These are phyloP conservation scores for Thamnophis sirtalis DNA, from an alignment of 2,113 vertebrate species.

Conservation along the genomic window DNA sequence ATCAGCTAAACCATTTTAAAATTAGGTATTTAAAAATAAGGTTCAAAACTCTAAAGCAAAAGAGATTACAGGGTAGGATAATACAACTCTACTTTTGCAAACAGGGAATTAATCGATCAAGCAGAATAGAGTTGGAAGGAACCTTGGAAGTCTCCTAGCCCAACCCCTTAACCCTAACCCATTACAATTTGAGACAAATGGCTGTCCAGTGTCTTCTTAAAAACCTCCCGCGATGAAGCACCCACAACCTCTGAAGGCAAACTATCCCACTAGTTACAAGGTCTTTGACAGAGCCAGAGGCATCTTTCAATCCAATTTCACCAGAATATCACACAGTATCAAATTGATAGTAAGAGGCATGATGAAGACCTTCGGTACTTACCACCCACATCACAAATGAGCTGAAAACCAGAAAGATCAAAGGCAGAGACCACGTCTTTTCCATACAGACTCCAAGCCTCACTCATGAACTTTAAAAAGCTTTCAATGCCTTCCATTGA, in stretches of 20 bases:
- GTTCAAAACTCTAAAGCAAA: background rate
- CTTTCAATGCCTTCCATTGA: background rate
- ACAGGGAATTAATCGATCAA: background rate
- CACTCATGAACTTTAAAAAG: background rate
- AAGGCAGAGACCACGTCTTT: conserved; percentile 76
- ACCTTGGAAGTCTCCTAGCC: too few relatives aligned
- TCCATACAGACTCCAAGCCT: conserved; percentile 57
- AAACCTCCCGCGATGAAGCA: too few relatives aligned
- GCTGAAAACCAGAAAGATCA: conserved; percentile 68
- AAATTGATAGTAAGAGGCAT: background rate
- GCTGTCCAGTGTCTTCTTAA: too few relatives aligned
- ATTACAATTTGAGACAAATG: too few relatives aligned
- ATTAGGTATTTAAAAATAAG: background rate
- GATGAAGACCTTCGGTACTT: background rate
- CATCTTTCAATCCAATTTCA: background rate
- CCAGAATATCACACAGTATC: too few relatives aligned
- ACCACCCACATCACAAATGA: background rate
- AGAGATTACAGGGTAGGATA: background rate
- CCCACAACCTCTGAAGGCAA: too few relatives aligned
- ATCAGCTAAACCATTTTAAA: background rate
- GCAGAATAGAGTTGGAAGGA: too few relatives aligned
- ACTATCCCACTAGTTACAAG: background rate
- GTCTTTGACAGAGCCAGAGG: background rate
- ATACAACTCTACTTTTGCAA: background rate
- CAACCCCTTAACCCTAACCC: too few relatives aligned